Evolutionary conservation across 1,140 invertebrate genomes (phyloP).

Genomic region (Listronotus oregonensis): DNA sequence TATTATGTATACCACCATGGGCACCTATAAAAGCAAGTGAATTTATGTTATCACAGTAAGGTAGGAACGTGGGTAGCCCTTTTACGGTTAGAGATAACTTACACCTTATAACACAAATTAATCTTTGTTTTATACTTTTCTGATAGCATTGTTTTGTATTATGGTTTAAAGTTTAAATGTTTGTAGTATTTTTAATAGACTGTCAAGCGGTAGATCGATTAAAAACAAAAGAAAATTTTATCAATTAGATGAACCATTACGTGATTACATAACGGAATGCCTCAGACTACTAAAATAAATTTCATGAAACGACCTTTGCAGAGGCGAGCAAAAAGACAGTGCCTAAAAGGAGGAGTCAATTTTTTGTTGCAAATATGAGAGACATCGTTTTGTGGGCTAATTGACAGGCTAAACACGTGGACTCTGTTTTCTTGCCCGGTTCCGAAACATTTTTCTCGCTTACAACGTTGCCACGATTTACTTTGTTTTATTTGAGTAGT

Average conservation of each 20-base stretch:
- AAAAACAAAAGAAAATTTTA: not conserved
- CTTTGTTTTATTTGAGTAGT: not conserved
- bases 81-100: conserved; percentile 31
- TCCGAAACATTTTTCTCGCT: conserved; percentile 13
- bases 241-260: not conserved
- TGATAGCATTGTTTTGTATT: conserved; percentile 30
- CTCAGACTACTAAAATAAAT: no score
- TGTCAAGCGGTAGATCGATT: not conserved
- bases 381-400: conserved; percentile 30
- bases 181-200: conserved; percentile 2
- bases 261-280: not conserved
- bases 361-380: conserved; percentile 31
- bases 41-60: conserved; percentile 18
- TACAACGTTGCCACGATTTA: conserved; percentile 25
- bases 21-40: conserved; percentile 24
- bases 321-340: conserved; percentile 22
- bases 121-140: conserved; percentile 31
- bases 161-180: conserved; percentile 21
- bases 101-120: conserved; percentile 32
- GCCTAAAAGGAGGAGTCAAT: conserved; percentile 22
- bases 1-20: not conserved
- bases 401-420: conserved; percentile 34
- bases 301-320: conserved; percentile 11
- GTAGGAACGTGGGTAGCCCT: conserved; percentile 23
- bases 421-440: conserved; percentile 22